These are phyloP conservation scores for Hydroisotoma schaefferi DNA, from an alignment of 2,888 invertebrate species.

Conservation along the genomic window DNA sequence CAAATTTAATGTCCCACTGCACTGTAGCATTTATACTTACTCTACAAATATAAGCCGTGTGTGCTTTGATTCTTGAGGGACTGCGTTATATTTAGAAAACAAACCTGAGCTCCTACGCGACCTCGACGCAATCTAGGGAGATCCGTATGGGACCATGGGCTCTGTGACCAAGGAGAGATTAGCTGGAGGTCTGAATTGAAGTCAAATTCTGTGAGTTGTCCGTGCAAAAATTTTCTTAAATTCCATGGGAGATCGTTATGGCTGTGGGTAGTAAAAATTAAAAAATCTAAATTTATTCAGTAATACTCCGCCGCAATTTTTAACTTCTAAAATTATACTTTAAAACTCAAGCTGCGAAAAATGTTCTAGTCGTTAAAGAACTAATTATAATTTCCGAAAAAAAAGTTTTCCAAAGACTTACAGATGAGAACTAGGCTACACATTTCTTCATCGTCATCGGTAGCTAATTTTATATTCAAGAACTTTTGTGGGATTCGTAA, in stretches of 20 bases:
- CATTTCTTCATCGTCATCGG: no score
- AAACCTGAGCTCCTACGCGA: slow-evolving; percentile 54
- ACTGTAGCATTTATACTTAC: no score
- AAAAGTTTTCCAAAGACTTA: background rate
- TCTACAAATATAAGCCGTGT: no score
- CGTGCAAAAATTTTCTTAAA: slow-evolving; percentile 50
- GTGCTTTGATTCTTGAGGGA: no score
- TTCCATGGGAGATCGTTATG: slow-evolving; percentile 53
- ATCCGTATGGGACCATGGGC: slow-evolving; percentile 54
- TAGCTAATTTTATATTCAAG: no score
- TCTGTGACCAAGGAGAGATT: slow-evolving; percentile 50
- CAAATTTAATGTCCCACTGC: no score
- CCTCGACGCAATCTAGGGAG: slow-evolving; percentile 53
- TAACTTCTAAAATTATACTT: no score
- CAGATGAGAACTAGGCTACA: background rate
- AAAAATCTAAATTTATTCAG: no score
- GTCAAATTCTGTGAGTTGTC: slow-evolving; percentile 50
- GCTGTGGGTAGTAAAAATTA: no score
- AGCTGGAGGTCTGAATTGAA: slow-evolving; percentile 49
- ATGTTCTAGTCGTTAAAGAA: background rate
- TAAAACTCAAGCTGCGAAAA: no score
- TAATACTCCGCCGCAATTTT: no score
- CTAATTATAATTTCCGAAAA: background rate
- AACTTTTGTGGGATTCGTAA: background rate
- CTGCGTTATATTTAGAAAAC: no score